Conservation (phyloP, 2,797 vertebrate species). For the Galagoides demidoff region DNA sequence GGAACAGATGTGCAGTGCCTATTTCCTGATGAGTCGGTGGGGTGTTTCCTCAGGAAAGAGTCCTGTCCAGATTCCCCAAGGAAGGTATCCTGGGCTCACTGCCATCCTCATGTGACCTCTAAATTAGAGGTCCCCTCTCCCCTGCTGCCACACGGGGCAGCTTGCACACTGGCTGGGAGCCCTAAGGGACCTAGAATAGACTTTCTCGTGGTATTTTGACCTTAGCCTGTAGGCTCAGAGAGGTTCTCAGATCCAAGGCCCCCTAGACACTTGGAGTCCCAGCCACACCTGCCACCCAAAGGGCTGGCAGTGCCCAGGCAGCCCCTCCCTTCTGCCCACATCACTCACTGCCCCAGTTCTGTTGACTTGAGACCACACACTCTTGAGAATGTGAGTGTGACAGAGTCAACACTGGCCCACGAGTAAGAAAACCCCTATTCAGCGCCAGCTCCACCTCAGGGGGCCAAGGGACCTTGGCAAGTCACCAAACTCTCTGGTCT, state of each 20-base stretch:
- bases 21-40: neutral
- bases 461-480: neutral
- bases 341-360: neutral
- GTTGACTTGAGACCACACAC: neutral
- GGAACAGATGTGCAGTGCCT: neutral
- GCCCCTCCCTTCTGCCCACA: neutral
- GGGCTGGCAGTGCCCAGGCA: neutral
- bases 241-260: accelerated
- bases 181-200: accelerated
- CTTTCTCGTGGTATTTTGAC: accelerated
- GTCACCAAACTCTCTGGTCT: neutral
- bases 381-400: neutral
- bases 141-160: neutral
- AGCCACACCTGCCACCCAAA: neutral
- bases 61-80: accelerated
- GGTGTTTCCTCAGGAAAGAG: neutral
- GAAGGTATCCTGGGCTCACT: neutral
- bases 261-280: accelerated
- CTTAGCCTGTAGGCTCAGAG: neutral
- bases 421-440: neutral
- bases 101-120: neutral
- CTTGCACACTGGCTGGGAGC: neutral
- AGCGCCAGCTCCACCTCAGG: neutral
- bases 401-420: accelerated
- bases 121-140: neutral